Evolutionary conservation across 1,140 invertebrate species (phyloP), one percentile per base, ranked within the genome.

Genomic region (Calephelis virginiensis): DNA sequence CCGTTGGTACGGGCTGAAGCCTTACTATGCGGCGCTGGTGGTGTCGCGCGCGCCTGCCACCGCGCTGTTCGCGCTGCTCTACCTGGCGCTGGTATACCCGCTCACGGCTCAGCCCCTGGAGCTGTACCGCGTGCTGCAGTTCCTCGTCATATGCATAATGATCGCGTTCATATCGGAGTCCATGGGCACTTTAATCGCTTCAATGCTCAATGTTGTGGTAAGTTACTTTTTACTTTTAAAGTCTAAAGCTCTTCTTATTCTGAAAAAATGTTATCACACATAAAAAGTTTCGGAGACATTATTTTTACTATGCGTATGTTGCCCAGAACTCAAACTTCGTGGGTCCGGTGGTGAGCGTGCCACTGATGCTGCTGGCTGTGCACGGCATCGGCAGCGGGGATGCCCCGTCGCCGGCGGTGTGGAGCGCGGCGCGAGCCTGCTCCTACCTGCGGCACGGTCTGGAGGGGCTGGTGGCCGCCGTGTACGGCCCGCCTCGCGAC

Each of bases 1-100:
- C 85, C 94, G 96, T 73, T 99, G 97, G 97, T 99, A 98, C 86
- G 94, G 95, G 37, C 84, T 98, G 12, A 96, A 96, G 80, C 95
- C 97, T 0, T 99, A 99, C 82, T 98, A 97, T 84, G 93, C 95
- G 9, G 97, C 98, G 0, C 93, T 97, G 75, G 95, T 96, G 0
- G 82, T 97, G 62, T 94, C 97, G 0, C 93, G 93, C 37, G 91
- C 96, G 38, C 96, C 96, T 6, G 78, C 90, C 0, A 94, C 97
- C 91, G 87, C 97, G 43, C 75, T 96, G 50, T 93, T 97, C 73
- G 95, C 95, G 4, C 77, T 95, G 4, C 92, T 97, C 2, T 99
- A 98, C 85, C 83, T 97, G 9, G 90, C 92, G 0, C 95, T 98
- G 76, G 95, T 96, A 0, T 99, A 98, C 82, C 92, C 95, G 46